phyloP scores from a whole-genome alignment of 2,888 invertebrate species.

The Amiota communis region DNA sequence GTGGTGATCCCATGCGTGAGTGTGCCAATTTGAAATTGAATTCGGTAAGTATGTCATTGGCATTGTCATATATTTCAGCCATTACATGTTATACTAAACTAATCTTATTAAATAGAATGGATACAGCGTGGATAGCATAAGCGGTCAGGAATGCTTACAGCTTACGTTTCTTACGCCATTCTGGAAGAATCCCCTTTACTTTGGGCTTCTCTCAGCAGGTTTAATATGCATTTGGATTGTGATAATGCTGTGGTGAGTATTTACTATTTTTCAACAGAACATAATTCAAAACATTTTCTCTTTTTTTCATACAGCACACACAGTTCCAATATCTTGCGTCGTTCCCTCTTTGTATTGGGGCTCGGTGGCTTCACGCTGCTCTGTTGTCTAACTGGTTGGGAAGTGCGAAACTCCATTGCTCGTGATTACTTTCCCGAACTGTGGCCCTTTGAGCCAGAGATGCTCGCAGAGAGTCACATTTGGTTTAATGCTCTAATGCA shows the following conservation, averaged over 20 bases:
- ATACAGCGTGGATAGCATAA: conserved; percentile 64
- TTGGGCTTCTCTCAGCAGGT: conserved; percentile 70
- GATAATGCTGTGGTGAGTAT: conserved; percentile 71
- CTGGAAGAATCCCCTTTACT: conserved; percentile 72
- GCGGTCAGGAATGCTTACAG: conserved; percentile 71
- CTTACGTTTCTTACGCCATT: conserved; percentile 72
- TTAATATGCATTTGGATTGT: conserved; percentile 72
- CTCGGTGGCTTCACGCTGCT: conserved; percentile 66
- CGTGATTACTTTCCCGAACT: conserved; percentile 69
- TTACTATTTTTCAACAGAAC: not conserved
- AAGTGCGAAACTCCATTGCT: conserved; percentile 68
- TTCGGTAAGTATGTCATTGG: conserved; percentile 54
- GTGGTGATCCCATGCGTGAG: conserved; percentile 70
- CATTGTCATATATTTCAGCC: not conserved
- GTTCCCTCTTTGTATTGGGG: conserved; percentile 70
- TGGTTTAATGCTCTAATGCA: conserved; percentile 73
- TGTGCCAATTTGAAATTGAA: conserved; percentile 68
- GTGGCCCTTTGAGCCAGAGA: conserved; percentile 63
- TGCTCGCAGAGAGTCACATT: conserved; percentile 66
- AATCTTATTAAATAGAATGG: conserved; percentile 55
- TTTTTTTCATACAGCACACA: conserved; percentile 64
- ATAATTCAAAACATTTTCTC: not conserved
- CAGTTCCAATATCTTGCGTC: conserved; percentile 70
- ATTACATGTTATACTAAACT: too few relatives aligned
- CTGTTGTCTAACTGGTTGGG: conserved; percentile 70